A percentile compares a stretch with the other conserved stretches of the same genome.
Conservation (phyloP, 2,797 vertebrate genomes). For the Lepilemur ruficaudatus region DNA sequence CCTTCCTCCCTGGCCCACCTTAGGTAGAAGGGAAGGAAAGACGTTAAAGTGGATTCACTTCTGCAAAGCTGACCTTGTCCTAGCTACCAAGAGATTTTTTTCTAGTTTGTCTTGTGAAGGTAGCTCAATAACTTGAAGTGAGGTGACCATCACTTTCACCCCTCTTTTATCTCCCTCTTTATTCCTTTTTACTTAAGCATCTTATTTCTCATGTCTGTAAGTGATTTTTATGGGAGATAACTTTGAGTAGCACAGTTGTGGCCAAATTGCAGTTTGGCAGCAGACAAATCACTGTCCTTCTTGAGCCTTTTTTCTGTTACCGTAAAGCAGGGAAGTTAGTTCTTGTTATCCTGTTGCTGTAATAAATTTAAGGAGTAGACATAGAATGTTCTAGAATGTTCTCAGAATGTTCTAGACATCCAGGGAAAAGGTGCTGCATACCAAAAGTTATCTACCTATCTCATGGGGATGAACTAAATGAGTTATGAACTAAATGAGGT, state of each 20-base stretch:
- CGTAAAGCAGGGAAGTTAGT: neutral
- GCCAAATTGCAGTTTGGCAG: neutral
- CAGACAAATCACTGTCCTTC: neutral
- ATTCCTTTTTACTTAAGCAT: neutral
- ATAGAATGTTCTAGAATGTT: neutral
- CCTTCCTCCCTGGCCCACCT: neutral
- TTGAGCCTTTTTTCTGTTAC: neutral
- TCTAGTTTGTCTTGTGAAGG: conserved; percentile 15
- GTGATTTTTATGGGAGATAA: neutral
- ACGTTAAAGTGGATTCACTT: neutral
- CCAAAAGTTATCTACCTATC: neutral
- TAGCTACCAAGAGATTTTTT: neutral
- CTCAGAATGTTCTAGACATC: neutral
- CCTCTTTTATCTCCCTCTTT: neutral
- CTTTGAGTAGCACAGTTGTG: neutral
- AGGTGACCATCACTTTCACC: neutral
- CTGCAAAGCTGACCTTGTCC: neutral
- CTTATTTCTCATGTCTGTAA: neutral
- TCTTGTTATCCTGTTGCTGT: neutral
- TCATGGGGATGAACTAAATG: neutral
- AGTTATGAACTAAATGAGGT: neutral
- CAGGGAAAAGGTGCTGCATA: neutral
- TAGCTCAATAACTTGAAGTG: neutral
- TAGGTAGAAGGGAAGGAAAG: neutral
- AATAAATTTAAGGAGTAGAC: neutral